These are phyloP conservation scores for Apoderus coryli DNA, from an alignment of 2,888 invertebrate genomes.

Conservation along the genomic window DNA sequence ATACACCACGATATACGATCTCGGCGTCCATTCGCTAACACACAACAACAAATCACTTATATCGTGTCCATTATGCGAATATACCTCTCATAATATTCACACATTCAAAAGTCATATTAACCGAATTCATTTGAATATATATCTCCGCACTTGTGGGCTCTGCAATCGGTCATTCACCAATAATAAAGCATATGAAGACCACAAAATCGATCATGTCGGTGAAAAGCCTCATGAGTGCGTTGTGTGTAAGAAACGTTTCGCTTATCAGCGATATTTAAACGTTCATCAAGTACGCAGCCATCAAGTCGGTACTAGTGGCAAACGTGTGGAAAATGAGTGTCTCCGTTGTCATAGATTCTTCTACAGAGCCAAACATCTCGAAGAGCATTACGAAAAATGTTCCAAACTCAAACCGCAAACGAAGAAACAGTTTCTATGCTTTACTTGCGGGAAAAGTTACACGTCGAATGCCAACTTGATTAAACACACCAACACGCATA, in stretches of 20 bases:
- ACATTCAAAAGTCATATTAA: slow-evolving; percentile 27
- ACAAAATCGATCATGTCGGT: slow-evolving; percentile 40
- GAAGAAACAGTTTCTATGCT: slow-evolving; percentile 25
- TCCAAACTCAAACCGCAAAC: neutral
- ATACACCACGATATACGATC: slow-evolving; percentile 10
- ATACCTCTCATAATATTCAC: slow-evolving; percentile 22
- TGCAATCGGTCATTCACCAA: slow-evolving; percentile 42
- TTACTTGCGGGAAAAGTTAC: slow-evolving; percentile 36
- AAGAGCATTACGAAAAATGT: slow-evolving; percentile 31
- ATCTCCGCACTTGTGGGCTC: slow-evolving; percentile 37
- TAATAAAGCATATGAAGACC: slow-evolving; percentile 37
- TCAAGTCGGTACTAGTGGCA: slow-evolving; percentile 29
- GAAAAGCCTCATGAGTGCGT: slow-evolving; percentile 37
- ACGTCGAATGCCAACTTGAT: slow-evolving; percentile 25
- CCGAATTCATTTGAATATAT: slow-evolving; percentile 26
- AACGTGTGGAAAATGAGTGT: slow-evolving; percentile 31
- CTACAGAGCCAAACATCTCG: slow-evolving; percentile 27
- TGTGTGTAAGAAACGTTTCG: slow-evolving; percentile 38
- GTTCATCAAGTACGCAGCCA: slow-evolving; percentile 27
- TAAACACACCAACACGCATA: slow-evolving; percentile 21
- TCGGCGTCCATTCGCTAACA: slow-evolving; percentile 12
- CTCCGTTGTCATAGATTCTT: slow-evolving; percentile 25
- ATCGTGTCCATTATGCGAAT: slow-evolving; percentile 21
- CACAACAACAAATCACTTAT: slow-evolving; percentile 12
- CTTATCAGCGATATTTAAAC: slow-evolving; percentile 29